A percentile compares a stretch with the other conserved stretches of the same genome.
Conservation (phyloP, 53 echinoderm and acorn worm genomes). For the Echinarachnius parma region DNA sequence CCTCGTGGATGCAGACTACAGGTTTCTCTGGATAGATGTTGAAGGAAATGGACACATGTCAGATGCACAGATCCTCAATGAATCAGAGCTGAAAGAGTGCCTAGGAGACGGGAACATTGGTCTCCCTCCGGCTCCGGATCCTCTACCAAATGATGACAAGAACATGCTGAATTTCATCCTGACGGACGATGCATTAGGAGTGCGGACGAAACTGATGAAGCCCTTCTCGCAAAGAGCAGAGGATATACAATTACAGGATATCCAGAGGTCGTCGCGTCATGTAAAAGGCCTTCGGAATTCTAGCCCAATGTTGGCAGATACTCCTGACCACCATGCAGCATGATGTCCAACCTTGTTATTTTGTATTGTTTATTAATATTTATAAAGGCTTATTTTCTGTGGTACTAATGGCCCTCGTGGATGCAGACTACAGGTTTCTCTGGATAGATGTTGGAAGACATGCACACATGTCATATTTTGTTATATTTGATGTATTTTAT, state of each 20-base stretch:
- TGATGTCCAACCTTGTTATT: too few species aligned
- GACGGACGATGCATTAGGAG: conserved; percentile 53
- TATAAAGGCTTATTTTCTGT: conserved; percentile 52
- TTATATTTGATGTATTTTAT: too few species aligned
- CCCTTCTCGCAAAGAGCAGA: conserved; percentile 33
- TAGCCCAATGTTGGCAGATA: too few species aligned
- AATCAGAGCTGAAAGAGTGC: conserved; percentile 13
- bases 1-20: conserved; percentile 54
- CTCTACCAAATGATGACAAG: conserved; percentile 23
- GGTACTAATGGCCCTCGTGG: conserved; percentile 44
- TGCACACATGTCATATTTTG: neutral
- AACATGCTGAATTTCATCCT: conserved; percentile 35
- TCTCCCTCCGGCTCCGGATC: conserved; percentile 38
- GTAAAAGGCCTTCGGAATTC: too few species aligned
- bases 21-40: conserved; percentile 48
- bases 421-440: conserved; percentile 50
- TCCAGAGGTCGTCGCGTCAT: too few species aligned
- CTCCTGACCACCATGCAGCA: too few species aligned
- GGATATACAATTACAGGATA: conserved; percentile 48
- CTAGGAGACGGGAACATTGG: conserved; percentile 27
- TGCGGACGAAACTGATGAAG: conserved; percentile 45
- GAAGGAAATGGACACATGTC: conserved; percentile 19
- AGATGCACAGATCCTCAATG: conserved; percentile 48
- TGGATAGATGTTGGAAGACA: conserved; percentile 47
- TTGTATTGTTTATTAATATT: too few species aligned